phyloP scores from a whole-genome alignment of 1,140 invertebrate species.

The Cardiocondyla obscurior region DNA sequence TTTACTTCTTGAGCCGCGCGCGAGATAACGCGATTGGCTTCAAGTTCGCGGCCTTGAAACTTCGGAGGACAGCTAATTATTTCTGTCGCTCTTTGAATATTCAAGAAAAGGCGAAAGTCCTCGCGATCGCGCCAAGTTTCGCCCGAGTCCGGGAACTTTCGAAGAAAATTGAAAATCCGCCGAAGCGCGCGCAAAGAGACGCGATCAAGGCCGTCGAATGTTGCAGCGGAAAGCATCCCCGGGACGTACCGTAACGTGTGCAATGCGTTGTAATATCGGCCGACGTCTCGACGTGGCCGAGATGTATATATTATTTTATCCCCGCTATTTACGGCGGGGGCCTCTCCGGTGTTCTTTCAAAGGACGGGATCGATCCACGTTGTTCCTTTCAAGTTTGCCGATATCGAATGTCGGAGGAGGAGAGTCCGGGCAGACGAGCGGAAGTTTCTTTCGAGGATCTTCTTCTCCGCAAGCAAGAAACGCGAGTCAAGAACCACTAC shows the following conservation, averaged over 20 bases:
- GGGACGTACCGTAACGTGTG: no score
- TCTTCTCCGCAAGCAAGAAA: neutral
- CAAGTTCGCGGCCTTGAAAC: constrained; percentile 21
- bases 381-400: constrained; percentile 29
- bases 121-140: neutral
- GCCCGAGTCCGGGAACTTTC: neutral
- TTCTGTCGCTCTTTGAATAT: constrained; percentile 8
- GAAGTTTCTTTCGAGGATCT: constrained; percentile 31
- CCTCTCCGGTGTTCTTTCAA: constrained; percentile 13
- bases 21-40: neutral
- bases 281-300: neutral
- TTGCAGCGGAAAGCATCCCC: no score
- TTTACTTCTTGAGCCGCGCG: neutral
- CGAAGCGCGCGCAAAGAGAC: no score
- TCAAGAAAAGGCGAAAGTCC: constrained; percentile 2
- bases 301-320: neutral
- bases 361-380: constrained; percentile 20
- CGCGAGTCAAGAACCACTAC: constrained; percentile 36
- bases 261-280: neutral
- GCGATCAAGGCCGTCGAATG: no score
- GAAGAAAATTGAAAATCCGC: constrained; percentile 38
- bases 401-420: constrained; percentile 34
- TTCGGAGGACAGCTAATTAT: neutral
- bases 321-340: neutral
- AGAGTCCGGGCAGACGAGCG: constrained; percentile 17